Base-by-base conservation (phyloP, 2,113 vertebrate species). In the Scalopus aquaticus region DNA sequence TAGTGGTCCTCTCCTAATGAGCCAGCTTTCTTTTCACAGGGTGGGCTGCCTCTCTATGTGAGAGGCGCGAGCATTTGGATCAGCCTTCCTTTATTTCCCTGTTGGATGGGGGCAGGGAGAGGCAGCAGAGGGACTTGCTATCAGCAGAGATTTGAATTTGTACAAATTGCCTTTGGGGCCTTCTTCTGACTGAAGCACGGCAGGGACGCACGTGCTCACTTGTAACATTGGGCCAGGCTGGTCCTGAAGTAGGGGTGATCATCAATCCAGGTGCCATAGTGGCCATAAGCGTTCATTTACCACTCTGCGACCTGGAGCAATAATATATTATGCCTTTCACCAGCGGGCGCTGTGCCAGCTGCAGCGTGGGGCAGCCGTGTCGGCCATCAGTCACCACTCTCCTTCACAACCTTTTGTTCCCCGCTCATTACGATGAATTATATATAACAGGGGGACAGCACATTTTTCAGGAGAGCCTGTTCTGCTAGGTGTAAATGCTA, bases 231-330 rank as follows among this genome's bases (percentile, higher is more conserved):
- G 98, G 96, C 90, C 95, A 94, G 83, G 60, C 64, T 88, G 90
- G 94, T 97, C 96, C 81, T 67, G 90, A 96, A 95, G 95, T 91
- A 92, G 97, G 96, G 86, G 90, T 42, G 35, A 95, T 17, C 96
- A 98, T 98, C 98, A 97, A 98, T 98, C 97, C 96, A 82, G 97
- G 96, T 97, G 98, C 98, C 97, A 97, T 32, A 19, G 97, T 37
- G 64, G 97, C 96, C 74, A 37, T 97, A 98, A 98, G 96, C 88
- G 97, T 96, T 98, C 98, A 98, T 98, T 98, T 98, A 98, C 98
- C 97, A 97, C 98, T 88, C 37, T 30, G 67, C 78, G 98, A 98
- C 98, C 98, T 88, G 94, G 19, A 96, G 96, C 96, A 96, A 95
- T 96, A 97, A 97, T 91, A 94, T 46, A 97, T 95, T 79, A 97